Evolutionary conservation across 2,888 invertebrate species (phyloP), one percentile per base, ranked within the genome.

Genomic region (Ptilodon capucinus): DNA sequence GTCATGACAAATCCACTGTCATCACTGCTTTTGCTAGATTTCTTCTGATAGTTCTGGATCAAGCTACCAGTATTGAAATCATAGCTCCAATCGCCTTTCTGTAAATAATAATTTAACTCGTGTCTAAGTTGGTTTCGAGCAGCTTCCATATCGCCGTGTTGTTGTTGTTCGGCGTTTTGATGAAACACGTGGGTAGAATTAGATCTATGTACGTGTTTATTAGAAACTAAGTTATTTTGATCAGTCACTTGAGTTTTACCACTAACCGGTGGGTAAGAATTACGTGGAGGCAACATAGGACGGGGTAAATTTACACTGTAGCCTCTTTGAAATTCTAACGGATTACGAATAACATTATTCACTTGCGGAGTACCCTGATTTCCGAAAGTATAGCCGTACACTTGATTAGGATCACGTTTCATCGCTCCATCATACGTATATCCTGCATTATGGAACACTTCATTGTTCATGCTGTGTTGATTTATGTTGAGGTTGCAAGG

Each of bases 181-280:
- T 90, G 88, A 64, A 93, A 86, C 28, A 92, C 90, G 68, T 93
- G 93, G 9, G 93, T 93, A 53, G 94, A 93, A 70, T 91, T 93
- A 57, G 93, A 94, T 63, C 93, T 87, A 67, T 93, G 93, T 79
- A 93, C 80, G 79, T 92, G 82, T 81, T 92, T 83, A 86, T 81
- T 87, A 81, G 86, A 84, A 78, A 85, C 80, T 85, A 88, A 77
- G 62, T 81, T 88, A 82, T 77, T 84, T 75, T 85, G 85, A 83
- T 88, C 86, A 85, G 89, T 86, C 83, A 78, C 82, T 88, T 91
- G 91, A 69, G 75, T 84, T 89, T 92, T 92, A 71, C 90, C 91
- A 79, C 91, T 88, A 65, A 92, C 91, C 38, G 93, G 92, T 66
- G 93, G 93, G 79, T 93, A 93, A 65, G 93, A 93, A 84, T 93